A percentile compares a stretch with the other conserved stretches of the same genome.
phyloP scores from a whole-genome alignment of 1,140 invertebrate species.

The Drosophila dunni region DNA sequence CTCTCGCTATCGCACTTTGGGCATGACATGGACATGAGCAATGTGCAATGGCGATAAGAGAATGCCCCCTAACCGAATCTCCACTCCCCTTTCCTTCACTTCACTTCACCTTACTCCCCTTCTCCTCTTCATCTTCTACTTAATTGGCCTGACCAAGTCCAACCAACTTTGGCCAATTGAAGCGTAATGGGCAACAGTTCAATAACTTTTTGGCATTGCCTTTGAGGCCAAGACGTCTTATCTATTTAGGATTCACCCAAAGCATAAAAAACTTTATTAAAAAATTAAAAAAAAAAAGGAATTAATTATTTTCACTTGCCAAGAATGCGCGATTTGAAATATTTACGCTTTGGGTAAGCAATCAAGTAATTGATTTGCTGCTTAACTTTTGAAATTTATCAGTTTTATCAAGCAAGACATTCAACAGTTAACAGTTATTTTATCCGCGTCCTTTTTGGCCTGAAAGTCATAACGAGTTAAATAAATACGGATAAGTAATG shows the following conservation, averaged over 20 bases:
- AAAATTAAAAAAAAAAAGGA: background rate
- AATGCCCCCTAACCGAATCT: conserved; percentile 23
- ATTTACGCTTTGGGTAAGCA: background rate
- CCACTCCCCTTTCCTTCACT: background rate
- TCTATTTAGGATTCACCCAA: conserved; percentile 25
- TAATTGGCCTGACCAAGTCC: conserved; percentile 69
- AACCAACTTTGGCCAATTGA: conserved; percentile 67
- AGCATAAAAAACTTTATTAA: background rate
- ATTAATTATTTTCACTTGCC: conserved; percentile 15
- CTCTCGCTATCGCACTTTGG: conserved; percentile 31
- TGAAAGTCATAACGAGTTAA: too few relatives aligned
- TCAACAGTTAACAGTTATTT: too few relatives aligned
- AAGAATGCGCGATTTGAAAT: conserved; percentile 5
- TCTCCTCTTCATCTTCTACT: background rate
- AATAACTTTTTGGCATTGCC: conserved; percentile 75
- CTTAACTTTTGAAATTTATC: background rate
- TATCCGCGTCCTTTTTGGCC: too few relatives aligned
- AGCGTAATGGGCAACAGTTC: conserved; percentile 80
- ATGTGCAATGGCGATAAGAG: conserved; percentile 73
- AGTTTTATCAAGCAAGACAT: too few relatives aligned
- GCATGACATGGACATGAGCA: conserved; percentile 72
- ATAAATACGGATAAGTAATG: too few relatives aligned
- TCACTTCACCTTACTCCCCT: background rate
- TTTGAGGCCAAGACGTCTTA: conserved; percentile 32
- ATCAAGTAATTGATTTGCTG: conserved; percentile 1